Evolutionary conservation across 2,888 invertebrate species (phyloP), one percentile per base, ranked within the genome.

Genomic region (Eupeodes latifasciatus): DNA sequence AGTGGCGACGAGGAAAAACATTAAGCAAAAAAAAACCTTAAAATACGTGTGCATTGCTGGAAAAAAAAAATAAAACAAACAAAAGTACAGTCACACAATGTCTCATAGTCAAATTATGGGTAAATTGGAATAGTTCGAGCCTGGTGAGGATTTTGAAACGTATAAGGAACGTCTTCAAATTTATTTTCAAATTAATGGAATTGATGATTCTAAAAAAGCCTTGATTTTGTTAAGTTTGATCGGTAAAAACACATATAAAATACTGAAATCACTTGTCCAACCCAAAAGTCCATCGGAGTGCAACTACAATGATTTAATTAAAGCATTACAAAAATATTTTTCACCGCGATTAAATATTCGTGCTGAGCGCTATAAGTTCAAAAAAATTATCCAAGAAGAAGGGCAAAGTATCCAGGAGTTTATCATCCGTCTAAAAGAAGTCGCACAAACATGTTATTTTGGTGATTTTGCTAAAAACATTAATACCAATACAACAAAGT

Each of bases 301-400:
- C 16, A 55, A 9, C 53, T 55, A 53, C 14, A 53, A 6, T n/a
- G 53, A 55, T 55, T 55, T 55, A 55, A 55, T 55, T 55, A 9
- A 16, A 55, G 53, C 53, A 16, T 55, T 55, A 55, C 53, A 55
- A 55, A 55, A 55, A 55, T 55, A 55, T 16, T 55, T 55, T 55
- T 5, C 53, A 55, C 53, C 51, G 19, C 36, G 66, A 57, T 44
- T 67, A 11, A 78, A 78, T 19, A 78, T 62, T 40, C 62, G 62
- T 40, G 62, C 62, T 3, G 62, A 62, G 10, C 77, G 77, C 47
- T 78, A 78, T 34, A 78, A 78, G 36, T 78, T 67, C 51, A 78
- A 67, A 11, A 67, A 78, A 61, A 27, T 49, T 10, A 16, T 67
- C 16, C 77, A 67, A 67, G 67, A 78, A 59, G 67, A 78, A 36